Base-by-base conservation (phyloP, 2,113 vertebrate genomes). In the Microcebus ravelobensis region DNA sequence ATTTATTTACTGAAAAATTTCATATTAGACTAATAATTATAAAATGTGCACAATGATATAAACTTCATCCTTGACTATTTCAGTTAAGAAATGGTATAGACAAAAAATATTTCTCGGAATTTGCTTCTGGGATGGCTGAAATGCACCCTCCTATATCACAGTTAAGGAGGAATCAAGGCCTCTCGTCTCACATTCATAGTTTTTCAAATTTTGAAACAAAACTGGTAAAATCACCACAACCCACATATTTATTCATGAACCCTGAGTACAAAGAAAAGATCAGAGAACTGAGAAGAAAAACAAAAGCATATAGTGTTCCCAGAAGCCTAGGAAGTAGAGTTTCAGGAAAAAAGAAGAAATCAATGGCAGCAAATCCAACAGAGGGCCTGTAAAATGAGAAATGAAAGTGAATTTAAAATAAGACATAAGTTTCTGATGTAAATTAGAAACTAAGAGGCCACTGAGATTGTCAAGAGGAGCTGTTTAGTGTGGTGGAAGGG, bases 151-250 rank as follows among this genome's bases (percentile, higher is more conserved):
- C 76, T 61, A 39, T 55, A 68, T 84, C 25, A 20, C 48, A 65
- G n/a, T 15, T 63, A 18, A 84, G 57, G 14, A 85, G 20, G 59
- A 79, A 11, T 10, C 71, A 85, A 29, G 48, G 34, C 5, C 42
- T 76, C 84, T 87, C 45, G 17, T 67, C 83, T 82, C 34, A 45
- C 23, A 52, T 76, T n/a, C 82, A 71, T 2, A 8, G 6, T 23
- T 91, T 96, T 67, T 45, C 42, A 93, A 73, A 23, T 50, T 89
- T 71, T 89, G 5, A 80, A 48, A 55, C 42, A 80, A 96, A 73
- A 45, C n/a, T 42, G 48, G 23, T 36, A 81, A 89, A 71, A 39
- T 79, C 14, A 61, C 13, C 42, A 34, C 0, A 21, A 31, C 67
- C 8, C 12, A 21, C 48, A 36, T 65, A 31, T 90, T 82, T 89